These are phyloP conservation scores for Podabrus alpinus DNA, from an alignment of 2,888 invertebrate species.

Conservation along the genomic window DNA sequence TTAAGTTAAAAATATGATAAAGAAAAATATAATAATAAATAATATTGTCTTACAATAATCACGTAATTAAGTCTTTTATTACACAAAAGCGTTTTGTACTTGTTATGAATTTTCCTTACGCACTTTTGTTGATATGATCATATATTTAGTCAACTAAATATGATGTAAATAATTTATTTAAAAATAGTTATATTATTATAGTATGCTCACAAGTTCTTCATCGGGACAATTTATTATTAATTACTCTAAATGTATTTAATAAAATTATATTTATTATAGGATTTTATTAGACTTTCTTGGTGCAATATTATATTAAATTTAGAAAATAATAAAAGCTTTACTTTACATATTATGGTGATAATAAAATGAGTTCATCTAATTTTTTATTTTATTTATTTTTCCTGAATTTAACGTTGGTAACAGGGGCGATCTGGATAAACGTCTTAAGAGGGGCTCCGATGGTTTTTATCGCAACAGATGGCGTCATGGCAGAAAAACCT, in stretches of 20 bases:
- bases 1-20: not conserved
- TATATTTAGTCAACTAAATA: not conserved
- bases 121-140: constrained; percentile 11
- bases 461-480: no score
- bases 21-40: not conserved
- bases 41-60: not conserved
- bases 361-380: constrained; percentile 35
- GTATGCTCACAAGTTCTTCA: constrained; percentile 46
- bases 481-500: no score
- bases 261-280: constrained; percentile 29
- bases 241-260: constrained; percentile 22
- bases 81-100: not conserved
- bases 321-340: constrained; percentile 31
- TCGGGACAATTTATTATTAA: constrained; percentile 28
- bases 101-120: not conserved
- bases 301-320: constrained; percentile 40
- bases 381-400: constrained; percentile 1
- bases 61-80: constrained; percentile 2
- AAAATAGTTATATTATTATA: constrained; percentile 30
- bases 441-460: no score
- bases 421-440: no score
- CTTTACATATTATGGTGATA: constrained; percentile 32
- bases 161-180: constrained; percentile 38
- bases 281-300: constrained; percentile 41
- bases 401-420: no score